A percentile compares a stretch with the other conserved stretches of the same genome.
These are phyloP conservation scores for Drosophila austrosaltans DNA, from an alignment of 2,888 invertebrate genomes.

Conservation along the genomic window DNA sequence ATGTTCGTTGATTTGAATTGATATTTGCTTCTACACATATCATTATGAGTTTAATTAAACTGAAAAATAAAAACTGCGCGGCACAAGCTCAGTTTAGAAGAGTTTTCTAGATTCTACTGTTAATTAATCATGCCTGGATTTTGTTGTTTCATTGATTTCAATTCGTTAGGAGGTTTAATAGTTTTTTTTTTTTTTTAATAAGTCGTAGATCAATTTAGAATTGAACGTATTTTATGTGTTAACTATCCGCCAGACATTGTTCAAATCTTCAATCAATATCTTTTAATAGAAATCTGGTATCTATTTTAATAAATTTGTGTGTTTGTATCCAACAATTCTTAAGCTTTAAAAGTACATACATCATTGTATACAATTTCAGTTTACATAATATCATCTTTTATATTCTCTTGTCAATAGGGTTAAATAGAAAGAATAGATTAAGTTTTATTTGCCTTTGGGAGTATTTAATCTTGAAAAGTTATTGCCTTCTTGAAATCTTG, in stretches of 20 bases:
- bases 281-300: neutral
- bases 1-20: neutral
- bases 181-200: conserved; percentile 6
- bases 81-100: conserved; percentile 12
- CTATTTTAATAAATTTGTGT: conserved; percentile 24
- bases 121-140: neutral
- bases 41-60: neutral
- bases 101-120: neutral
- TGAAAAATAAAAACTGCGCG: neutral
- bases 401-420: neutral
- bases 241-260: neutral
- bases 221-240: neutral
- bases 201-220: neutral
- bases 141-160: neutral
- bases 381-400: neutral
- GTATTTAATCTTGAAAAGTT: neutral
- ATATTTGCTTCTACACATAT: neutral
- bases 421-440: neutral
- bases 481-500: neutral
- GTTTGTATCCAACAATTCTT: conserved; percentile 27
- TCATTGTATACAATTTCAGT: conserved; percentile 9
- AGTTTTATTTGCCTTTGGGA: neutral
- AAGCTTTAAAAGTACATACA: conserved; percentile 19
- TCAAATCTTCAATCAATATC: neutral
- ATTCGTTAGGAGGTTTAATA: conserved; percentile 5